These are phyloP conservation scores for Oxyteleia sp. DNA, from an alignment of 2,888 invertebrate species.

Conservation along the genomic window DNA sequence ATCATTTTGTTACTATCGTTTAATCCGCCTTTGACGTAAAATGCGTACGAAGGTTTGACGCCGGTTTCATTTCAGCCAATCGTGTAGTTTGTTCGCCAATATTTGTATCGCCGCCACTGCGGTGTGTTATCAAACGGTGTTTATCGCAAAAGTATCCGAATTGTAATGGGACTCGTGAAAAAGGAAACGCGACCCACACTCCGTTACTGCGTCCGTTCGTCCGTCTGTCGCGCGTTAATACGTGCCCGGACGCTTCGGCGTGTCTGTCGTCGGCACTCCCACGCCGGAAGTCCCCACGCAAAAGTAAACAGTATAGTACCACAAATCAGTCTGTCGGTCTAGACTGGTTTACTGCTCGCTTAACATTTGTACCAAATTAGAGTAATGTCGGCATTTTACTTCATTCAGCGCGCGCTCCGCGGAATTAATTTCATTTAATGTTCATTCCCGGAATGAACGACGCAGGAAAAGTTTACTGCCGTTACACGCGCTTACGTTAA, in stretches of 20 bases:
- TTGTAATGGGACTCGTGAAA: conserved; percentile 28
- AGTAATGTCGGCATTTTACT: conserved; percentile 23
- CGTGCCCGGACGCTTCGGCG: conserved; percentile 29
- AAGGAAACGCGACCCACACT: conserved; percentile 37
- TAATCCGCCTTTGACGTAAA: no score
- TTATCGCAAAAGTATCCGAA: conserved; percentile 52
- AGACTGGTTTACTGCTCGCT: conserved; percentile 78
- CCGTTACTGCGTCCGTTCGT: conserved; percentile 64
- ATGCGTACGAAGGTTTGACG: background rate
- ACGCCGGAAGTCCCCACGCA: conserved; percentile 77
- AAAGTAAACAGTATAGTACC: conserved; percentile 74
- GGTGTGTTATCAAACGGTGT: conserved; percentile 10
- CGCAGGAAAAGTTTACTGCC: no score
- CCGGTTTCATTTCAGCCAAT: background rate
- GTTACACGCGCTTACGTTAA: no score
- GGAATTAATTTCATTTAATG: no score
- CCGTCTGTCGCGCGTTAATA: conserved; percentile 62
- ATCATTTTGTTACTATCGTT: no score
- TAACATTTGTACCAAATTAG: conserved; percentile 78
- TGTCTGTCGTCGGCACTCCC: conserved; percentile 79
- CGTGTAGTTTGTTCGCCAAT: background rate
- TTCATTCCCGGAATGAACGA: no score
- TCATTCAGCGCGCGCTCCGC: no score
- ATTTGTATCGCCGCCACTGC: conserved; percentile 13
- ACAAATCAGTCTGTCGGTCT: conserved; percentile 72